These are phyloP conservation scores for Ceratotherium simum DNA, from an alignment of 2,113 vertebrate species.

Conservation along the genomic window DNA sequence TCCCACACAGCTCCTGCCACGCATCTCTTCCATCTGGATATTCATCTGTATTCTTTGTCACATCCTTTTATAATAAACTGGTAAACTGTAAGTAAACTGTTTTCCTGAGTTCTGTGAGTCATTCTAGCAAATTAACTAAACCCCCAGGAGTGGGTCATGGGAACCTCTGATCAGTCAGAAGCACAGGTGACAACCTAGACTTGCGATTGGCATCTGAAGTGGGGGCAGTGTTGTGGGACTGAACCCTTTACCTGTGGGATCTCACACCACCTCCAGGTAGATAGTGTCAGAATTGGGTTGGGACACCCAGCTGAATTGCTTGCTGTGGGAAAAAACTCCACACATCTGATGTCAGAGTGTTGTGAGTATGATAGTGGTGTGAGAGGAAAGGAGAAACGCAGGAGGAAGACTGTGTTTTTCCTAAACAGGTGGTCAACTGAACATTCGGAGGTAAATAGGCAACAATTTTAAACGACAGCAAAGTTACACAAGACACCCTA, in stretches of 20 bases:
- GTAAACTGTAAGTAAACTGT: neutral
- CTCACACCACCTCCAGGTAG: neutral
- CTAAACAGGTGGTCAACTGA: neutral
- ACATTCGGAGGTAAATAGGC: neutral
- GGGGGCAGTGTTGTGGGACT: neutral
- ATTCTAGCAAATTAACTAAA: neutral
- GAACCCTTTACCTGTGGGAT: neutral
- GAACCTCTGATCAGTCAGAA: neutral
- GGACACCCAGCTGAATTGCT: neutral
- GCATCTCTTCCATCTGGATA: too few relatives aligned
- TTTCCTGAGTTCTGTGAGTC: neutral
- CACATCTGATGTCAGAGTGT: neutral
- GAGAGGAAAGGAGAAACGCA: neutral
- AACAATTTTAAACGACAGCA: neutral
- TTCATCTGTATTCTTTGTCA: too few relatives aligned
- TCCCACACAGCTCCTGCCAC: neutral
- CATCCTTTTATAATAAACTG: neutral
- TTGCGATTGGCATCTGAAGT: neutral
- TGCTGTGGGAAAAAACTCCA: neutral
- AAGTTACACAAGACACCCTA: neutral
- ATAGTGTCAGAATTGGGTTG: neutral
- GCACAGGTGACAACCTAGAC: neutral
- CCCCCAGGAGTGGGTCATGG: accelerated
- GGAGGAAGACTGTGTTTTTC: neutral
- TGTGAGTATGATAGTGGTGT: accelerated